Evolutionary conservation across 2,888 invertebrate genomes (phyloP), one percentile per base, ranked within the genome.

Genomic region (Venusia cambrica): DNA sequence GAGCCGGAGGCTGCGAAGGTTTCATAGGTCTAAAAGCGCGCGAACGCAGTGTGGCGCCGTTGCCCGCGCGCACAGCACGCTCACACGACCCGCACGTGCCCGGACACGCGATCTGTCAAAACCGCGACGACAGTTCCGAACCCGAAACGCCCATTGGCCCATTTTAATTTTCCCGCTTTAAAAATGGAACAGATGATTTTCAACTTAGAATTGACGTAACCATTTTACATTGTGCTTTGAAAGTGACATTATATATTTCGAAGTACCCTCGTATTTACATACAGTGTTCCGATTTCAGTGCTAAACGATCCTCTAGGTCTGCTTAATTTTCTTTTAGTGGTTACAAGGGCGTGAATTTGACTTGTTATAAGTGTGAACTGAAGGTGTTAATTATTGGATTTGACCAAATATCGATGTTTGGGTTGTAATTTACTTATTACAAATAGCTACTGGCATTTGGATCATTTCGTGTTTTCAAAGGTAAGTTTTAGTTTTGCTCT

Each of bases 1-100:
- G 64, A 58, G 58, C 52, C 54, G 66, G 72, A 79, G 77, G 77
- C 74, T 76, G 76, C 48, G 67, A 73, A 78, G 80, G 83, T 76
- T 78, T 75, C 64, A 62, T 70, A 70, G 74, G 73, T 72, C 64
- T 75, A 83, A 87, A 84, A 84, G 85, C 84, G 84, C 85, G 87
- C 83, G 83, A 84, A 85, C 76, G 76, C 85, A 87, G 87, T 87
- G 75, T 73, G 67, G 79, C 75, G 81, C 77, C 72, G 83, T 73
- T 70, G 73, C 72, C 65, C 81, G 85, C 62, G 83, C 84, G 83
- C 83, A 73, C 42, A 68, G 79, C 85, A 85, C 84, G 85, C 75
- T 75, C 70, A 73, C 62, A 74, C 71, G 70, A 71, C 62, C n/a
- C 65, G 68, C 71, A 74, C 73, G 71, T 65, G 71, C 64, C 64